Base-by-base conservation (phyloP, 2,888 invertebrate genomes). In the Sarcophaga rosellei region DNA sequence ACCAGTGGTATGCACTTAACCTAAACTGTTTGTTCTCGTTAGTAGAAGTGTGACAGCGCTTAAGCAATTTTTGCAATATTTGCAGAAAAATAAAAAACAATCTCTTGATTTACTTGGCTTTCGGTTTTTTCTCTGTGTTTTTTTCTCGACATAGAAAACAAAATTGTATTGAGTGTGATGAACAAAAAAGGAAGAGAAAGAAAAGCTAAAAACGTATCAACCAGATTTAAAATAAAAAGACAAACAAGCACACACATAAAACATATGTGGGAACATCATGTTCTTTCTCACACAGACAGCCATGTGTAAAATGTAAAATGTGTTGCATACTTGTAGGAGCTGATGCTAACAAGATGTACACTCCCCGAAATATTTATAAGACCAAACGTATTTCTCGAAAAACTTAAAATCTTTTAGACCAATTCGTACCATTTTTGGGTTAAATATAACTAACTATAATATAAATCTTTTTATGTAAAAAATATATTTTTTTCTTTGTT, bases 1-100 rank as follows among this genome's bases (percentile, higher is more conserved):
- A 53, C 17, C 17, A 53, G 17, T 17, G 53, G 53, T 83, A 4
- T 83, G 87, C 87, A 85, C 88, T 88, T 88, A 86, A 87, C 84
- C 87, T 87, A 88, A 87, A 88, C 85, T 83, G 85, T 88, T 88
- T 86, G 81, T 75, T 84, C 68, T 77, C 53, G 53, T 53, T 53
- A 53, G 77, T 82, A 62, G 69, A 84, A 86, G 87, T 85, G 78
- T 86, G 88, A 84, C 88, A 86, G 84, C 81, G 84, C 81, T 86
- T 86, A 86, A 86, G 81, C 86, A 88, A 90, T 90, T 89, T 35
- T 88, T 90, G 91, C 91, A 89, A 89, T 87, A 89, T 90, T 88
- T 86, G 91, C 91, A 90, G 89, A 90, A 90, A 89, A 82, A 86
- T 78, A 80, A 90, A 90, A 89, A 82, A 86, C 81, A 80, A 84